These are phyloP conservation scores for Arge pagana DNA, from an alignment of 2,888 invertebrate species.

Conservation along the genomic window DNA sequence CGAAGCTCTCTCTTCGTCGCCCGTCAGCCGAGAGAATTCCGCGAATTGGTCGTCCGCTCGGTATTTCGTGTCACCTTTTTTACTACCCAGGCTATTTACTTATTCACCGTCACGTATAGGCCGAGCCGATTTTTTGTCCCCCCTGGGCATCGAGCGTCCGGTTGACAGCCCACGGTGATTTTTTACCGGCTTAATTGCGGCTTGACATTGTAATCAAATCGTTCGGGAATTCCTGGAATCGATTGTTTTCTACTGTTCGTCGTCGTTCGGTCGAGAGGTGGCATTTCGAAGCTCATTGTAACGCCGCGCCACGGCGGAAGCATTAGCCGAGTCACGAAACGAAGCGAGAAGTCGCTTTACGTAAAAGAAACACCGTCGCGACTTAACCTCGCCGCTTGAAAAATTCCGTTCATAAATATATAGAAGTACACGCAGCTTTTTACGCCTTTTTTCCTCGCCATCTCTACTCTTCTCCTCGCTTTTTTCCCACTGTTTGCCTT, in stretches of 20 bases:
- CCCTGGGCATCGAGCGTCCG: conserved; percentile 17
- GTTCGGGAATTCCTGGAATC: conserved; percentile 33
- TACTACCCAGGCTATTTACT: conserved; percentile 32
- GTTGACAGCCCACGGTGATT: conserved; percentile 33
- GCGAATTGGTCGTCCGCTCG: conserved; percentile 23
- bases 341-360: conserved; percentile 11
- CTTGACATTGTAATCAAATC: conserved; percentile 39
- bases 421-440: background rate
- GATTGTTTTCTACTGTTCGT: conserved; percentile 25
- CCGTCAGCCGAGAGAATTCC: conserved; percentile 27
- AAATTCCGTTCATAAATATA: background rate
- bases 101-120: conserved; percentile 30
- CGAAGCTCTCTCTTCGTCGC: conserved; percentile 26
- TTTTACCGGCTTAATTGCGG: conserved; percentile 34
- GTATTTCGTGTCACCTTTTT: conserved; percentile 33
- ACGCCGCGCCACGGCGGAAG: conserved; percentile 6
- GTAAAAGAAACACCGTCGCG: conserved; percentile 7
- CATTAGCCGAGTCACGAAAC: conserved; percentile 14
- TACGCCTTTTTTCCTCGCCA: conserved; percentile 4
- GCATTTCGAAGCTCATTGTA: conserved; percentile 17
- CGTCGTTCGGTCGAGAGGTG: conserved; percentile 1
- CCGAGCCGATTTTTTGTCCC: conserved; percentile 27
- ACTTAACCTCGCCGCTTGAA: conserved; percentile 10
- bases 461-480: background rate
- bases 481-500: too few relatives aligned